These are phyloP conservation scores for Gisinianus flammeolus DNA, from an alignment of 2,888 invertebrate genomes.

Conservation along the genomic window DNA sequence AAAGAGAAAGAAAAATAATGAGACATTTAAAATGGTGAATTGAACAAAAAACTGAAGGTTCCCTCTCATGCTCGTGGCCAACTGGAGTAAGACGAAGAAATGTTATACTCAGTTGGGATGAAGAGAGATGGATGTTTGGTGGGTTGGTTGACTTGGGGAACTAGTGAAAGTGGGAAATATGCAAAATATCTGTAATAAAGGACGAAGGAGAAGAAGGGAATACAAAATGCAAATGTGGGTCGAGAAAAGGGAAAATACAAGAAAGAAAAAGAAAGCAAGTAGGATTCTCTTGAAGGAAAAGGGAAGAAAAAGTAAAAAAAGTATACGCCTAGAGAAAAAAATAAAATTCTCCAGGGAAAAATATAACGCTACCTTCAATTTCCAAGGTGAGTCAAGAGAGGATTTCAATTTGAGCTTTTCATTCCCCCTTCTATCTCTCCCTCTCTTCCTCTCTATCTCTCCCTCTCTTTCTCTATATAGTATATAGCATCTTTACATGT, in stretches of 20 bases:
- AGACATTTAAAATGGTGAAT: neutral
- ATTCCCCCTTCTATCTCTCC: neutral
- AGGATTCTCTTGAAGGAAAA: neutral
- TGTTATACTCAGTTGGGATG: too few species aligned
- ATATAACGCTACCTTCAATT: conserved; percentile 6
- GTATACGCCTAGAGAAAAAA: neutral
- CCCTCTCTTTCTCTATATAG: neutral
- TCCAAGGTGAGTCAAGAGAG: conserved; percentile 6
- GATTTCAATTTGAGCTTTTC: conserved; percentile 10
- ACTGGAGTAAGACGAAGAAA: too few species aligned
- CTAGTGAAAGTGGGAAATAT: too few species aligned
- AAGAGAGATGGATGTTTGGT: too few species aligned
- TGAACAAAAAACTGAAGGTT: neutral
- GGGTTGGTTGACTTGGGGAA: too few species aligned
- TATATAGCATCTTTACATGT: too few species aligned
- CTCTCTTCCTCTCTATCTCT: neutral
- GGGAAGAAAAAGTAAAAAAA: neutral
- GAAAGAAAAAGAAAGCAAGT: neutral
- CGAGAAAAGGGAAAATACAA: neutral
- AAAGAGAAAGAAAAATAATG: neutral
- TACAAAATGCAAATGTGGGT: conserved; percentile 4
- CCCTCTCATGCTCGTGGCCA: too few species aligned
- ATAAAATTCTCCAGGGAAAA: neutral
- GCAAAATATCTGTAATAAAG: neutral
- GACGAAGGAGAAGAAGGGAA: neutral